phyloP scores from a whole-genome alignment of 2,888 invertebrate genomes.

The Tromatobia lineatoria region DNA sequence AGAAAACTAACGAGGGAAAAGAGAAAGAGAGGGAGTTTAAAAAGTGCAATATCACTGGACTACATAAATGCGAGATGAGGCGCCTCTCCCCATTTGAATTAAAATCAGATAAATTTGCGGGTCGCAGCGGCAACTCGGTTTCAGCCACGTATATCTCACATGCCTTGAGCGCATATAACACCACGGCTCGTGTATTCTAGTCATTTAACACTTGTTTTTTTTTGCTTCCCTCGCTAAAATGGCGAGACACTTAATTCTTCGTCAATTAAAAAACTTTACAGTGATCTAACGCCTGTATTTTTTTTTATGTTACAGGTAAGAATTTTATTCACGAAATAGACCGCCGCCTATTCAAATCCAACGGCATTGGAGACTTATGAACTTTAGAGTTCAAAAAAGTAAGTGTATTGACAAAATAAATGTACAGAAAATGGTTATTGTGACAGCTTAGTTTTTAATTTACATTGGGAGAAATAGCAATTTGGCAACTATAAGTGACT shows the following conservation, averaged over 20 bases:
- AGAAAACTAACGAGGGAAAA: conserved; percentile 69
- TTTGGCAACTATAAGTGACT: too few species aligned
- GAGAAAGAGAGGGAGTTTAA: conserved; percentile 79
- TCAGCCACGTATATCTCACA: conserved; percentile 61
- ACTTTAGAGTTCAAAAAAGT: not conserved
- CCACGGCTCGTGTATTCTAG: conserved; percentile 40
- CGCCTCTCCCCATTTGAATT: conserved; percentile 80
- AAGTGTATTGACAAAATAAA: conserved; percentile 15
- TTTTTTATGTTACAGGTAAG: conserved; percentile 62
- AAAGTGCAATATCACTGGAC: conserved; percentile 84
- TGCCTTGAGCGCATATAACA: conserved; percentile 5
- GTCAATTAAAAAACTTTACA: conserved; percentile 43
- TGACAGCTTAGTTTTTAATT: too few species aligned
- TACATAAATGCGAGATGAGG: conserved; percentile 84
- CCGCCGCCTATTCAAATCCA: not conserved
- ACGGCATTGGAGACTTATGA: not conserved
- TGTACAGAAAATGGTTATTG: not conserved
- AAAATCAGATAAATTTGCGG: conserved; percentile 83
- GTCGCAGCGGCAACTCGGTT: conserved; percentile 74
- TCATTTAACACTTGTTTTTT: conserved; percentile 43
- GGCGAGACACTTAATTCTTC: conserved; percentile 18
- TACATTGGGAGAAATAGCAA: too few species aligned
- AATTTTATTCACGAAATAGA: conserved; percentile 11
- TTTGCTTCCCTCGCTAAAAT: conserved; percentile 10
- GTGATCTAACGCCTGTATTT: conserved; percentile 23